Evolutionary conservation across 2,888 invertebrate genomes (phyloP).

Genomic region (Prosopocoilus inquinatus): DNA sequence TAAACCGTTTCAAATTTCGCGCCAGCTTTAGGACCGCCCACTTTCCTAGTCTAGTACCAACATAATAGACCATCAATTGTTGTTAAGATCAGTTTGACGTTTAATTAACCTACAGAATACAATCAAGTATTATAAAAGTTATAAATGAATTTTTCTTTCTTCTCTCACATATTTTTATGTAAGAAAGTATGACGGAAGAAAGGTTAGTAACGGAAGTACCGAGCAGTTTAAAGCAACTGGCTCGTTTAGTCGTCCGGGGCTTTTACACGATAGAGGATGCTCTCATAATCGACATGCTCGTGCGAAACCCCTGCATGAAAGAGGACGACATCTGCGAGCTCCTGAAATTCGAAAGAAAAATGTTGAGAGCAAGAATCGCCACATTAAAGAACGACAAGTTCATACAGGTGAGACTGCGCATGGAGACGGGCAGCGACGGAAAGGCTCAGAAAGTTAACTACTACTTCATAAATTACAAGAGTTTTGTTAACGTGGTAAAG

Average conservation of each 20-base stretch:
- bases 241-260: conserved; percentile 86
- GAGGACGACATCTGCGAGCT: conserved; percentile 89
- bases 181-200: conserved; percentile 63
- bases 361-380: conserved; percentile 83
- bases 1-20: too few relatives aligned
- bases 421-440: conserved; percentile 93
- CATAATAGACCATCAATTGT: too few relatives aligned
- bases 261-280: conserved; percentile 94
- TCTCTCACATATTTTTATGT: not conserved
- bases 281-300: conserved; percentile 92
- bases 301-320: conserved; percentile 93
- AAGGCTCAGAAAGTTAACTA: conserved; percentile 96
- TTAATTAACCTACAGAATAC: too few relatives aligned
- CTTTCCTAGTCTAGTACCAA: too few relatives aligned
- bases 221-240: conserved; percentile 87
- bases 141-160: too few relatives aligned
- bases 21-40: too few relatives aligned
- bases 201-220: conserved; percentile 88
- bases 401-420: conserved; percentile 85
- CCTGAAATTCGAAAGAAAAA: conserved; percentile 90
- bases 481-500: conserved; percentile 95
- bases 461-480: conserved; percentile 96
- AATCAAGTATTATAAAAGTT: too few relatives aligned
- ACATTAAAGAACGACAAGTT: conserved; percentile 90
- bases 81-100: too few relatives aligned